phyloP scores from a whole-genome alignment of 2,888 invertebrate species.

The Dynastes tityus region DNA sequence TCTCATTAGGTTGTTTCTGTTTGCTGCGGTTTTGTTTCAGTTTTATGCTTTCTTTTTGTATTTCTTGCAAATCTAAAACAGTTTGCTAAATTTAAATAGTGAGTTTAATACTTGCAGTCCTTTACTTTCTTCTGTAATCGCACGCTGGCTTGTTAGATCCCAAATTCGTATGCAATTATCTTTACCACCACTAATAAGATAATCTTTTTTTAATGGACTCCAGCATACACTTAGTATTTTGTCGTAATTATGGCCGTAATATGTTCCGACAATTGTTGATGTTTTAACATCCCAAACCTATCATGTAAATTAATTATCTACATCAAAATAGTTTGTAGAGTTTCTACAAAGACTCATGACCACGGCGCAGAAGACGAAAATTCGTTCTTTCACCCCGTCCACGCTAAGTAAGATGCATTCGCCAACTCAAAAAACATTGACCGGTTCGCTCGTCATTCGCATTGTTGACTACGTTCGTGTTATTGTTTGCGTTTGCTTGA shows the following conservation, averaged over 20 bases:
- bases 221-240: slow-evolving; percentile 76
- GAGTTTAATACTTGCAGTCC: not conserved
- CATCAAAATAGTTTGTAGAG: too few species aligned
- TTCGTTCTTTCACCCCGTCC: too few species aligned
- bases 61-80: slow-evolving; percentile 21
- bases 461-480: too few species aligned
- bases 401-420: too few species aligned
- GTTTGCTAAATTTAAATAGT: not conserved
- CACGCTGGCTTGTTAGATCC: slow-evolving; percentile 67
- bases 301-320: slow-evolving; percentile 6
- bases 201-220: slow-evolving; percentile 76
- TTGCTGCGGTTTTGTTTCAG: slow-evolving; percentile 35
- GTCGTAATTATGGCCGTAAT: slow-evolving; percentile 73
- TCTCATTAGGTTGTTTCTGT: slow-evolving; percentile 34
- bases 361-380: too few species aligned
- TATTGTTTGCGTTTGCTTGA: too few species aligned
- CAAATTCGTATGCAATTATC: slow-evolving; percentile 81
- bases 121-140: slow-evolving; percentile 46
- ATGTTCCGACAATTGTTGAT: slow-evolving; percentile 75
- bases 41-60: slow-evolving; percentile 17
- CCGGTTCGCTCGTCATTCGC: too few species aligned
- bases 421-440: too few species aligned
- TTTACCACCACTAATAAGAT: slow-evolving; percentile 78
- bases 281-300: slow-evolving; percentile 79
- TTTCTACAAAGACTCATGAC: too few species aligned